A percentile compares a stretch with the other conserved stretches of the same genome.
These are phyloP conservation scores for Rhizomys pruinosus DNA, from an alignment of 2,113 vertebrate species.

Conservation along the genomic window DNA sequence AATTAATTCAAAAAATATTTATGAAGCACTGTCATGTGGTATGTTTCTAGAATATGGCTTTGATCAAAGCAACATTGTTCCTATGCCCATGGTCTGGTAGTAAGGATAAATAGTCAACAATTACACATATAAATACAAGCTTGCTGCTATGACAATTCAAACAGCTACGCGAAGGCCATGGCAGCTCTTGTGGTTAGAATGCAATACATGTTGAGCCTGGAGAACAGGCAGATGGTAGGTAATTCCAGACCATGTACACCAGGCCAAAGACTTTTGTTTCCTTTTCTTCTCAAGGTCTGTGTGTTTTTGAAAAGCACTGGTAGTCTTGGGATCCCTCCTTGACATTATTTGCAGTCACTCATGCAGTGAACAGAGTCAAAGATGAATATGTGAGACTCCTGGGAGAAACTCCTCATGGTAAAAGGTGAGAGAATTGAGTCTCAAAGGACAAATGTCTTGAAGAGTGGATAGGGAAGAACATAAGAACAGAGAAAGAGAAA, in stretches of 20 bases:
- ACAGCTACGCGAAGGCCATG: background rate
- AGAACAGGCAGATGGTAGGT: background rate
- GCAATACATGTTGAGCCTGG: background rate
- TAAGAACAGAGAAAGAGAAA: background rate
- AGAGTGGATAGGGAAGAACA: background rate
- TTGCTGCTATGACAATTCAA: background rate
- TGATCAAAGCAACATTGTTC: too few species aligned
- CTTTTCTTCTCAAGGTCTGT: background rate
- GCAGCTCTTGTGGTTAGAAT: background rate
- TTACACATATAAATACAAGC: background rate
- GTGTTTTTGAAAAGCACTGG: background rate
- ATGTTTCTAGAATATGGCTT: background rate
- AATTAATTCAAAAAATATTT: conserved; percentile 35
- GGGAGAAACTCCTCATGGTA: background rate
- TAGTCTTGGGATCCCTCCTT: background rate
- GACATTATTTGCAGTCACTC: background rate
- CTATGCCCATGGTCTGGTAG: too few species aligned
- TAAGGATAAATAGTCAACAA: background rate
- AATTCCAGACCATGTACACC: background rate
- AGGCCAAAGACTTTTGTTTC: background rate
- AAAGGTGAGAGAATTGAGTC: background rate
- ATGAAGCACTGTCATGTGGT: background rate
- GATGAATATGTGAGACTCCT: background rate
- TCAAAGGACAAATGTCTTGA: too few species aligned
- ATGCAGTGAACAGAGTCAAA: background rate